These are phyloP conservation scores for Pseudochromis fuscus DNA, from an alignment of 2,797 vertebrate species.

Conservation along the genomic window DNA sequence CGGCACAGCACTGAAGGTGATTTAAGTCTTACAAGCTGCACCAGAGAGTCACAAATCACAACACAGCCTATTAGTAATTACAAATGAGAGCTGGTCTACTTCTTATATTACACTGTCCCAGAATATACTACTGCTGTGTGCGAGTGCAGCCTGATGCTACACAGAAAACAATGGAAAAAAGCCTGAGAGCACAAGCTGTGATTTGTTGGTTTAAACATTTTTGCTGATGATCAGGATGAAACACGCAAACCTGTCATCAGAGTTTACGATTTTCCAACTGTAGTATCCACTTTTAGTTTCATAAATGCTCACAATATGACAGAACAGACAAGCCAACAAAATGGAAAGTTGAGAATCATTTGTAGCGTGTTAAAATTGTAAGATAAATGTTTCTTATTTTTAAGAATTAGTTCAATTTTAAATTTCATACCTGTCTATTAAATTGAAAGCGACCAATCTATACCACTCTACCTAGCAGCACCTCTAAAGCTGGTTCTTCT, in stretches of 20 bases:
- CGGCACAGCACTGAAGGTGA: conserved; percentile 39
- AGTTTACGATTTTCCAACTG: not conserved
- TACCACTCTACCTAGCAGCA: not conserved
- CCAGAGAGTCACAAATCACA: conserved; percentile 50
- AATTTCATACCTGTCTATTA: too few relatives aligned
- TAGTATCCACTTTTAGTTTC: not conserved
- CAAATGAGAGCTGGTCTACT: conserved; percentile 36
- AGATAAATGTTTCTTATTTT: too few relatives aligned
- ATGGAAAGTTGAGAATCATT: not conserved
- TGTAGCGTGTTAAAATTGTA: not conserved
- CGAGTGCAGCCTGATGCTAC: conserved; percentile 29
- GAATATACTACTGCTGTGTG: conserved; percentile 22
- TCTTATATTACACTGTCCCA: conserved; percentile 28
- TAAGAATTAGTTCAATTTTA: too few relatives aligned
- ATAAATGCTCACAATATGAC: not conserved
- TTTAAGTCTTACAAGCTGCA: conserved; percentile 42
- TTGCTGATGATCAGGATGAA: not conserved
- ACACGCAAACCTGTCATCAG: not conserved
- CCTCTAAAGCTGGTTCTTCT: not conserved
- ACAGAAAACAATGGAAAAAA: conserved; percentile 19
- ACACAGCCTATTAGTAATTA: conserved; percentile 21
- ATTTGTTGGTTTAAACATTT: conserved; percentile 5
- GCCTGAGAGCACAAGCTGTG: conserved; percentile 7
- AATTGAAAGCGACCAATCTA: not conserved
- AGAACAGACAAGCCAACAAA: not conserved